Evolutionary conservation across 1,140 invertebrate species (phyloP).

Genomic region (Limonius californicus): DNA sequence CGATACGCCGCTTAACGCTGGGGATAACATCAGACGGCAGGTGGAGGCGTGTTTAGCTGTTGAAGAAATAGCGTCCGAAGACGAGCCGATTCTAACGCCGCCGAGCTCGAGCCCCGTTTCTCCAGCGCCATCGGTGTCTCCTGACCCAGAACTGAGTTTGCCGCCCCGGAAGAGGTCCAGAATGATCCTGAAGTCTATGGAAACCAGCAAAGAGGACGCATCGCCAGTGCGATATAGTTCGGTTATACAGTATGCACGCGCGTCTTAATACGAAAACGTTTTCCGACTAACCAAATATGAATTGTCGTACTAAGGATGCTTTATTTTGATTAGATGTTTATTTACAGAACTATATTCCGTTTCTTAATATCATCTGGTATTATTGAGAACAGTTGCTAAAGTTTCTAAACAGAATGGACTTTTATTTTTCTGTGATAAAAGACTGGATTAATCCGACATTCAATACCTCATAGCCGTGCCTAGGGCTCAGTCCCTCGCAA

Average conservation of each 20-base stretch:
- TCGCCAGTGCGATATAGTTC: constrained; percentile 62
- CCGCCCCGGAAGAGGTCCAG: constrained; percentile 74
- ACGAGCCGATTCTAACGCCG: constrained; percentile 56
- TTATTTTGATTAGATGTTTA: constrained; percentile 16
- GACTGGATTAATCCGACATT: constrained; percentile 31
- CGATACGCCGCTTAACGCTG: constrained; percentile 48
- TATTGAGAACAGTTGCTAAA: not conserved
- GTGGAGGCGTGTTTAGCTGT: constrained; percentile 66
- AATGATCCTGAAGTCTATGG: constrained; percentile 69
- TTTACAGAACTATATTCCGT: constrained; percentile 13
- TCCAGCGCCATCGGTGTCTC: constrained; percentile 61
- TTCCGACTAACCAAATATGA: not conserved
- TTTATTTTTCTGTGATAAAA: constrained; percentile 46
- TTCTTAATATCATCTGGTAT: no score
- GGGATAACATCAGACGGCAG: constrained; percentile 63
- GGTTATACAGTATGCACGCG: constrained; percentile 76
- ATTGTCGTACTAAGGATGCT: constrained; percentile 15
- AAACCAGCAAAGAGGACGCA: constrained; percentile 46
- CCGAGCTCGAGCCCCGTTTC: constrained; percentile 61
- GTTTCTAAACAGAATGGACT: constrained; percentile 30
- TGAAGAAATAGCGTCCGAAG: constrained; percentile 50
- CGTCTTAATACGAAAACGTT: constrained; percentile 56
- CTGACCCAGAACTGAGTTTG: constrained; percentile 61
- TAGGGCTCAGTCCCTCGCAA: constrained; percentile 38
- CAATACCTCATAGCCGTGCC: constrained; percentile 47